Conservation (phyloP, 2,888 invertebrate genomes). For the Bombylius discolor region DNA sequence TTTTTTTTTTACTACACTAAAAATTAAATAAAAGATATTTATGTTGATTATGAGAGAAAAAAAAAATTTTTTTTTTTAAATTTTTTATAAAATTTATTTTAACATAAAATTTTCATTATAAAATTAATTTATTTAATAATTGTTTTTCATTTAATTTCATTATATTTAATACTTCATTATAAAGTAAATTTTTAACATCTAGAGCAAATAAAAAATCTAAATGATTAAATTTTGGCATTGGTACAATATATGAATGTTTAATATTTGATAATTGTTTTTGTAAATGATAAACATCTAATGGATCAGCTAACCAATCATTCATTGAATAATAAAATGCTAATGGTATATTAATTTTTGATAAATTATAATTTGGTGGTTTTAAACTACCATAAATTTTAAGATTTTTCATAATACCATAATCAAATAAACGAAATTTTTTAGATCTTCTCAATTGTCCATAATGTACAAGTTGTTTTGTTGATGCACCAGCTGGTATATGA, state of each 20-base stretch:
- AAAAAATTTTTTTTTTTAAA: slow-evolving; percentile 33
- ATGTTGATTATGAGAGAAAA: too few relatives aligned
- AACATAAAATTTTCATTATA: not conserved
- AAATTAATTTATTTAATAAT: not conserved
- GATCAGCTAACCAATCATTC: slow-evolving; percentile 45
- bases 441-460: slow-evolving; percentile 41
- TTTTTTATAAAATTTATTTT: not conserved
- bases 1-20: too few relatives aligned
- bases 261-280: slow-evolving; percentile 5
- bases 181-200: slow-evolving; percentile 41
- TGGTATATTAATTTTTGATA: slow-evolving; percentile 40
- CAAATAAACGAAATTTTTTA: slow-evolving; percentile 38
- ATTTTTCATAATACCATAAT: slow-evolving; percentile 39
- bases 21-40: too few relatives aligned
- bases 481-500: slow-evolving; percentile 50
- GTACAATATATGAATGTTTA: slow-evolving; percentile 31
- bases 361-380: slow-evolving; percentile 42
- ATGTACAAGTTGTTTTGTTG: slow-evolving; percentile 49
- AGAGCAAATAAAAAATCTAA: slow-evolving; percentile 49
- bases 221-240: slow-evolving; percentile 41
- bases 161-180: slow-evolving; percentile 39
- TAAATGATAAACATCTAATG: slow-evolving; percentile 35
- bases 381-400: slow-evolving; percentile 36
- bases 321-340: slow-evolving; percentile 47
- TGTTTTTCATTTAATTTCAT: slow-evolving; percentile 25